A percentile compares a stretch with the other conserved stretches of the same genome.
These are phyloP conservation scores for Drosophila yooni DNA, from an alignment of 2,888 invertebrate species.

Conservation along the genomic window DNA sequence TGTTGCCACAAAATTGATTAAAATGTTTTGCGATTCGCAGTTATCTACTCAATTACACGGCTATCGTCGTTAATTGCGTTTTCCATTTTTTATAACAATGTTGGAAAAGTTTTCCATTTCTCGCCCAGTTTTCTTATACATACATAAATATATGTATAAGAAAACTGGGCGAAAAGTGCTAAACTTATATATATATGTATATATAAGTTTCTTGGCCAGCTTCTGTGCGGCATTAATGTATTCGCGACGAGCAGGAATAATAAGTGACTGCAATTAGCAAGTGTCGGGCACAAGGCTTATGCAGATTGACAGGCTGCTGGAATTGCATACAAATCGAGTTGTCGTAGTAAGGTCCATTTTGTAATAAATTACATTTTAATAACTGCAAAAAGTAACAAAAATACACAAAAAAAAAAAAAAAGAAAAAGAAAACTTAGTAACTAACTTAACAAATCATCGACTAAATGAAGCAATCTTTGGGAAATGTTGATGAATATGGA, in stretches of 20 bases:
- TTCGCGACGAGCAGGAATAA: conserved; percentile 53
- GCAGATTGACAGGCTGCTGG: conserved; percentile 52
- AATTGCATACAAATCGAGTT: conserved; percentile 65
- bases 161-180: too few species aligned
- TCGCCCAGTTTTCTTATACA: not conserved
- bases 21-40: conserved; percentile 30
- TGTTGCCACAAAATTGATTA: conserved; percentile 37
- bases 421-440: conserved; percentile 1
- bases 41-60: conserved; percentile 52
- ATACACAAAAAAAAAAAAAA: conserved; percentile 1
- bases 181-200: too few species aligned
- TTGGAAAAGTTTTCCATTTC: conserved; percentile 14
- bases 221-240: conserved; percentile 34
- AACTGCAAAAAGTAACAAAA: conserved; percentile 21
- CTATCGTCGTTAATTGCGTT: conserved; percentile 19
- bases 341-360: conserved; percentile 36
- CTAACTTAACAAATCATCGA: conserved; percentile 12
- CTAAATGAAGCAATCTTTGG: conserved; percentile 14
- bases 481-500: conserved; percentile 39
- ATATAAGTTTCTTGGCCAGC: not conserved
- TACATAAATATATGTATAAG: too few species aligned
- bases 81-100: conserved; percentile 12
- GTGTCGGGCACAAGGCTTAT: conserved; percentile 46
- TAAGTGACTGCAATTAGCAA: conserved; percentile 49
- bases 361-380: conserved; percentile 75